These are phyloP conservation scores for Sebastes nivosus DNA, from an alignment of 2,797 vertebrate species.

Conservation along the genomic window DNA sequence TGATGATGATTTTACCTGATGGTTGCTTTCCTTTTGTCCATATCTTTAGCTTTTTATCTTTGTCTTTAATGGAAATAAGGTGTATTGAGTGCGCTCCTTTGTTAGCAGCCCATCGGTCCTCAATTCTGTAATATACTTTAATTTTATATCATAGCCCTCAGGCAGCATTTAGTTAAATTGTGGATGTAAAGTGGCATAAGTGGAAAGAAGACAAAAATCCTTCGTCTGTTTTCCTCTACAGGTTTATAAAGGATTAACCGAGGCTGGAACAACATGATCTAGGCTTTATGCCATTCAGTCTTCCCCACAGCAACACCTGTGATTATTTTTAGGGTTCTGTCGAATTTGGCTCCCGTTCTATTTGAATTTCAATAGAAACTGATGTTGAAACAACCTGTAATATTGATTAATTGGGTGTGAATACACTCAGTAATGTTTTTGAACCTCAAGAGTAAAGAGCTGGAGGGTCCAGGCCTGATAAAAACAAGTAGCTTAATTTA, in stretches of 20 bases:
- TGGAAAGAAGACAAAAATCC: constrained; percentile 8
- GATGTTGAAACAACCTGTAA: neutral
- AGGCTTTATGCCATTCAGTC: constrained; percentile 20
- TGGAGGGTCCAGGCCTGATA: neutral
- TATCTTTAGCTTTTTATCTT: neutral
- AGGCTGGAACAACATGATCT: constrained; percentile 35
- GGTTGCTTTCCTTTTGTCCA: neutral
- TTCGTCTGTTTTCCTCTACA: constrained; percentile 15
- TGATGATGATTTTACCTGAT: neutral
- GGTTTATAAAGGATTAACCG: constrained; percentile 44
- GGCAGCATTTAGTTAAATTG: constrained; percentile 36
- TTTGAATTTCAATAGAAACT: neutral
- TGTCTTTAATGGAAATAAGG: neutral
- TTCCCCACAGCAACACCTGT: constrained; percentile 14
- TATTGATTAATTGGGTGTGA: constrained; percentile 2
- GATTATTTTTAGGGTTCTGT: constrained; percentile 17
- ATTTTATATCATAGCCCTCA: constrained; percentile 19
- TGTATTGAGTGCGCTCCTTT: neutral
- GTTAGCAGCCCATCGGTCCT: neutral
- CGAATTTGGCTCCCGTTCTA: neutral
- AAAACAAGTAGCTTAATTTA: neutral
- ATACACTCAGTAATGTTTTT: neutral
- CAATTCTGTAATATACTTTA: constrained; percentile 21
- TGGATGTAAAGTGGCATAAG: constrained; percentile 20
- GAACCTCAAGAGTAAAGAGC: neutral